A percentile compares a stretch with the other conserved stretches of the same genome.
phyloP scores from a whole-genome alignment of 2,888 invertebrate genomes.

The Drosophila histrio region DNA sequence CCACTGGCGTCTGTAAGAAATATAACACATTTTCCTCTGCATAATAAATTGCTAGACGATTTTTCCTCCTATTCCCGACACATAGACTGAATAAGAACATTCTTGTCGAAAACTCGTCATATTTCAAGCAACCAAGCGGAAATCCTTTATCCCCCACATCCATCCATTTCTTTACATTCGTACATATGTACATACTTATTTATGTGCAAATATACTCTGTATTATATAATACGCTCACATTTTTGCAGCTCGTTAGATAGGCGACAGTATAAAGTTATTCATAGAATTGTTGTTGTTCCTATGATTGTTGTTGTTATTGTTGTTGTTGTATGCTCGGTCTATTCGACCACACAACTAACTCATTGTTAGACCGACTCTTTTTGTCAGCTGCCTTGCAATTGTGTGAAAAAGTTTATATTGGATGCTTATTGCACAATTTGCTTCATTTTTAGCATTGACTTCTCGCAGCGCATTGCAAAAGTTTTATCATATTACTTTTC shows the following conservation, averaged over 20 bases:
- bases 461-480: conserved; percentile 6
- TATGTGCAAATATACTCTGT: conserved; percentile 6
- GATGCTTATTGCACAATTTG: conserved; percentile 75
- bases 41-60: conserved; percentile 62
- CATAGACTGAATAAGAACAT: conserved; percentile 34
- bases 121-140: conserved; percentile 79
- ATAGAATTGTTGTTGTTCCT: conserved; percentile 29
- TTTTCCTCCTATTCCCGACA: conserved; percentile 31
- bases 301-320: conserved; percentile 8
- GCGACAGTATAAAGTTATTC: conserved; percentile 66
- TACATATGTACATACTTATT: conserved; percentile 4
- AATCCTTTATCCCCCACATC: conserved; percentile 59
- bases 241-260: conserved; percentile 79
- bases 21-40: conserved; percentile 66
- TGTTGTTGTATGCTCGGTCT: background rate
- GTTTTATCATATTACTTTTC: conserved; percentile 21
- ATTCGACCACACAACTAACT: conserved; percentile 45
- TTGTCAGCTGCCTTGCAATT: conserved; percentile 52
- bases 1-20: conserved; percentile 42
- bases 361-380: conserved; percentile 52
- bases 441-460: conserved; percentile 37
- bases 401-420: conserved; percentile 73
- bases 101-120: conserved; percentile 70
- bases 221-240: conserved; percentile 48
- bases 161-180: background rate